A percentile compares a stretch with the other conserved stretches of the same genome.
Evolutionary conservation across 2,888 invertebrate species (phyloP).

Genomic region (Rosalia funebris): DNA sequence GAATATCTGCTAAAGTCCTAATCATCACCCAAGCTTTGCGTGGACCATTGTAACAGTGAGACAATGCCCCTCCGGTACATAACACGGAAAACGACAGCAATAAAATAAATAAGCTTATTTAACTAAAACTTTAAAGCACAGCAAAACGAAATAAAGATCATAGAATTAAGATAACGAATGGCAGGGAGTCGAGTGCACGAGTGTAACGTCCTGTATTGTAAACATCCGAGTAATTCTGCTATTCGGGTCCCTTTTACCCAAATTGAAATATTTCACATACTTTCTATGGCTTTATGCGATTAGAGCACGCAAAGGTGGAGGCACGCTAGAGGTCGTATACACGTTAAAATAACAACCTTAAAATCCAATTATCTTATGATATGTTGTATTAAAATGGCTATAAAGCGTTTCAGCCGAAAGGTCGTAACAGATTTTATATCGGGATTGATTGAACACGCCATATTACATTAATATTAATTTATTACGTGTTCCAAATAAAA

Average conservation of each 20-base stretch:
- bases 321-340: slow-evolving; percentile 37
- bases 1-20: too few relatives aligned
- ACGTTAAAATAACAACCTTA: slow-evolving; percentile 39
- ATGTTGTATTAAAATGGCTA: slow-evolving; percentile 33
- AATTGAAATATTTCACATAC: slow-evolving; percentile 51
- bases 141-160: slow-evolving; percentile 42
- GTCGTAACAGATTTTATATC: slow-evolving; percentile 20
- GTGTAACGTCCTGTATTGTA: slow-evolving; percentile 39
- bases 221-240: slow-evolving; percentile 37
- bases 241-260: slow-evolving; percentile 39
- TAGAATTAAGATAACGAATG: slow-evolving; percentile 41
- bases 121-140: slow-evolving; percentile 45
- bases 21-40: slow-evolving; percentile 5
- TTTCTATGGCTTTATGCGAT: slow-evolving; percentile 38
- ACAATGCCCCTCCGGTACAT: slow-evolving; percentile 13
- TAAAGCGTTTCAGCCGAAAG: slow-evolving; percentile 27
- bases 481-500: slow-evolving; percentile 16
- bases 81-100: slow-evolving; percentile 32
- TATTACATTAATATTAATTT: slow-evolving; percentile 24
- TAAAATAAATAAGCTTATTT: slow-evolving; percentile 47
- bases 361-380: slow-evolving; percentile 43
- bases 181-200: slow-evolving; percentile 20
- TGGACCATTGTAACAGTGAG: slow-evolving; percentile 1
- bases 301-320: slow-evolving; percentile 34
- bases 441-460: slow-evolving; percentile 29